Base-by-base conservation (phyloP, 2,888 invertebrate genomes). In the Agrochola lota region DNA sequence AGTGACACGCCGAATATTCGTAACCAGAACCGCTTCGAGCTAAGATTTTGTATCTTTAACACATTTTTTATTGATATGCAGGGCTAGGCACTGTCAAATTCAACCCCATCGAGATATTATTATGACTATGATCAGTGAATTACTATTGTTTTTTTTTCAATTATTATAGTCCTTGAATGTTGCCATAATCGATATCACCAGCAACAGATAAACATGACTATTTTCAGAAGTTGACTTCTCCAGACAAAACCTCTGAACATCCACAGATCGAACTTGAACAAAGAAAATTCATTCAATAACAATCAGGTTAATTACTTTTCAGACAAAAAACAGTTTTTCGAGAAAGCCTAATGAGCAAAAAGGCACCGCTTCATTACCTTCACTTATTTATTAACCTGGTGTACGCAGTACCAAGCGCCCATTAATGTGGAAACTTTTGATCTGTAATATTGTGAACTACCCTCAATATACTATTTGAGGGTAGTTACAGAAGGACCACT, bases 341-440 rank as follows among this genome's bases (percentile, higher is more conserved):
- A 15, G 17, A 46, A 46, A 49, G 40, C 7, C 55, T 49, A 17
- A 5, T 46, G 8, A 59, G 40, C 35, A n/a, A 57, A 62, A 63
- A 49, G 40, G 30, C 40, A 8, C 15, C 43, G 7, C 20, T 20
- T 43, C 52, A 52, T 63, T 26, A 35, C 8, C 17, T 23, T 64
- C 30, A 69, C 23, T 55, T 64, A 64, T 78, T 49, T 68, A 71
- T 20, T 40, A 63, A 78, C 49, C 49, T 52, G 52, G 35, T 59
- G 60, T 63, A 70, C 49, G n/a, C 57, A n/a, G 35, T 60, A 67
- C 60, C 60, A 49, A 40, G 63, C 69, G 69, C 17, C 60, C 5
- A 67, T 73, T 70, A 55, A 62, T 64, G 68, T 68, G 63, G 20
- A 62, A 80, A 79, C 67, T 71, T 84, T 76, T 77, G 71, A 82